phyloP scores from a whole-genome alignment of 2,888 invertebrate species.

The Eupsilia transversa region DNA sequence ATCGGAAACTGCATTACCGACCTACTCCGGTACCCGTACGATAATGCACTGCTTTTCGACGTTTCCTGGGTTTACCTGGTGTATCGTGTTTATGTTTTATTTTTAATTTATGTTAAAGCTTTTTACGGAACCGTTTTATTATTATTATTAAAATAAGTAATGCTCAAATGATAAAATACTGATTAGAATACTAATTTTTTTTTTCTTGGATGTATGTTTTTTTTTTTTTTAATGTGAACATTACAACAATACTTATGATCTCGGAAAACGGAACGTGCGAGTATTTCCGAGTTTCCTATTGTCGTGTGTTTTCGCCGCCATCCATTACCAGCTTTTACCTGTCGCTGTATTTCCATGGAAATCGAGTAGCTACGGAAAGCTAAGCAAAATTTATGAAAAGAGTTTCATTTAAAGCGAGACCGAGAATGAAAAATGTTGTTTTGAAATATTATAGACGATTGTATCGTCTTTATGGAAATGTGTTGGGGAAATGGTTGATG shows the following conservation, averaged over 20 bases:
- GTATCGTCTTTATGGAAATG: conserved; percentile 4
- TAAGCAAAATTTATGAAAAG: conserved; percentile 53
- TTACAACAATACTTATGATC: background rate
- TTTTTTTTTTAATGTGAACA: background rate
- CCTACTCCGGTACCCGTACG: background rate
- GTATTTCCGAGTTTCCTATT: conserved; percentile 36
- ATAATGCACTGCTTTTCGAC: conserved; percentile 29
- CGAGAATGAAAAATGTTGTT: conserved; percentile 33
- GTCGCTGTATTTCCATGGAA: conserved; percentile 58
- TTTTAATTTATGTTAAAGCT: background rate
- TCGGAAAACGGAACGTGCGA: conserved; percentile 16
- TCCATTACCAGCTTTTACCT: conserved; percentile 62
- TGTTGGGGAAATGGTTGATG: background rate
- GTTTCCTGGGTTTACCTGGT: conserved; percentile 4
- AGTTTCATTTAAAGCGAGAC: conserved; percentile 8
- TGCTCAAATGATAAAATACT: too few relatives aligned
- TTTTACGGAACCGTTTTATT: background rate
- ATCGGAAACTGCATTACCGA: conserved; percentile 47
- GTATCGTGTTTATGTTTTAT: conserved; percentile 1
- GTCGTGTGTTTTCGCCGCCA: conserved; percentile 54
- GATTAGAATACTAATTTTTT: background rate
- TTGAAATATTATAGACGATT: conserved; percentile 32
- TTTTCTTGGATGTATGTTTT: background rate
- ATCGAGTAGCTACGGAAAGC: conserved; percentile 31
- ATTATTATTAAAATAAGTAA: background rate